These are phyloP conservation scores for Parnassius apollo DNA, from an alignment of 2,888 invertebrate genomes.

Conservation along the genomic window DNA sequence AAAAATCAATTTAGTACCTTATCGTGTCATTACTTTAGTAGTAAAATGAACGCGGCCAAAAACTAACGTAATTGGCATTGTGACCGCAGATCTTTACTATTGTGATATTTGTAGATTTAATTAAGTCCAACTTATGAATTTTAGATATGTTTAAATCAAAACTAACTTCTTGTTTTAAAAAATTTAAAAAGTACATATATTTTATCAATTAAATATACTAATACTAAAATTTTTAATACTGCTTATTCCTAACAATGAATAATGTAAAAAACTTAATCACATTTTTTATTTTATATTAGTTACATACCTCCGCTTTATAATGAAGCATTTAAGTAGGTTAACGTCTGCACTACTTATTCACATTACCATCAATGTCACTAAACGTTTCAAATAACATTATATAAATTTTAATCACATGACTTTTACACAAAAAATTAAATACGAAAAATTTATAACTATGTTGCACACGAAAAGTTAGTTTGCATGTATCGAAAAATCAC, in stretches of 20 bases:
- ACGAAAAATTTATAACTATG: slow-evolving; percentile 14
- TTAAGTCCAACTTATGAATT: too few relatives aligned
- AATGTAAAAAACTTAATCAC: background rate
- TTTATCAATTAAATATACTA: too few relatives aligned
- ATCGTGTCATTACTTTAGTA: background rate
- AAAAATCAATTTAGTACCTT: background rate
- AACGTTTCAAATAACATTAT: slow-evolving; percentile 33
- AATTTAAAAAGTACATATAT: too few relatives aligned
- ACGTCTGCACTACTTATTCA: slow-evolving; percentile 60
- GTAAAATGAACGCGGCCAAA: background rate
- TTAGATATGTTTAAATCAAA: too few relatives aligned
- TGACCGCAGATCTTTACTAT: background rate
- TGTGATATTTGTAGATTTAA: too few relatives aligned
- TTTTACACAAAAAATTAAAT: background rate
- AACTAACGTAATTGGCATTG: background rate
- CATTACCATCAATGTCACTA: slow-evolving; percentile 48
- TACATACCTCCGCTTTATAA: slow-evolving; percentile 64
- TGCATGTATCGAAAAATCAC: slow-evolving; percentile 39
- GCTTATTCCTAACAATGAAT: too few relatives aligned
- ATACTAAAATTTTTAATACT: too few relatives aligned
- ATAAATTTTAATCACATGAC: slow-evolving; percentile 16
- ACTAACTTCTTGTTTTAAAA: too few relatives aligned
- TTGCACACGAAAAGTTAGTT: slow-evolving; percentile 33
- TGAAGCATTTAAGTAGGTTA: slow-evolving; percentile 65
- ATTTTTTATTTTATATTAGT: slow-evolving; percentile 31